phyloP scores from a whole-genome alignment of 2,113 vertebrate genomes.

The Trinectes maculatus region DNA sequence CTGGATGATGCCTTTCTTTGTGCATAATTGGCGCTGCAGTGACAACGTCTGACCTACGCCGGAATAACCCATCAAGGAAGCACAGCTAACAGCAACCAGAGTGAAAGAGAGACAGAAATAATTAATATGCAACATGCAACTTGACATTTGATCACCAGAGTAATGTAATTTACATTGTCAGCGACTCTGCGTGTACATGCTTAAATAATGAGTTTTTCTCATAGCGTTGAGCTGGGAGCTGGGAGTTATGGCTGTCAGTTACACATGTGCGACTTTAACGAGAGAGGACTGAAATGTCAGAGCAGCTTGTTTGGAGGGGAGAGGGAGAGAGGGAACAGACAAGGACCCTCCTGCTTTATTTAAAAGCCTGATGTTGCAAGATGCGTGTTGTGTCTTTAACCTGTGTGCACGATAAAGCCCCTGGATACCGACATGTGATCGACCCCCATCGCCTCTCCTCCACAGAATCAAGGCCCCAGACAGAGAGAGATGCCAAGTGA shows the following conservation, averaged over 20 bases:
- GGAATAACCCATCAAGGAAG: slow-evolving; percentile 35
- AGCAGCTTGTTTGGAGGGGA: too few relatives aligned
- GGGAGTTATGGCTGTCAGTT: background rate
- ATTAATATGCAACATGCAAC: background rate
- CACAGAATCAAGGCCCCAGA: too few relatives aligned
- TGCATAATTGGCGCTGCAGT: slow-evolving; percentile 60
- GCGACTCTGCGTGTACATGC: background rate
- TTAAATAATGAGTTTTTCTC: slow-evolving; percentile 13
- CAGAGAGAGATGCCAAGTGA: too few relatives aligned
- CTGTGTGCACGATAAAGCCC: background rate
- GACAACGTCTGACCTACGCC: slow-evolving; percentile 68
- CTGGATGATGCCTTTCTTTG: slow-evolving; percentile 51
- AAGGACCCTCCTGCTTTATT: background rate
- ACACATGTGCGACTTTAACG: background rate
- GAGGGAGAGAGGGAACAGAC: too few relatives aligned
- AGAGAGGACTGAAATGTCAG: background rate
- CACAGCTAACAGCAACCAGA: slow-evolving; percentile 49
- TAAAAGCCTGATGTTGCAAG: background rate
- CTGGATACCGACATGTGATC: background rate
- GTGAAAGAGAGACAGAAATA: background rate
- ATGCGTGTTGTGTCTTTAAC: background rate
- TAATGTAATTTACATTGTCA: background rate
- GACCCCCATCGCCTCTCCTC: background rate
- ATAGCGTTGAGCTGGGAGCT: background rate
- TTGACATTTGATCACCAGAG: slow-evolving; percentile 6